These are phyloP conservation scores for Agonopterix heracliana DNA, from an alignment of 2,888 invertebrate species.

Conservation along the genomic window DNA sequence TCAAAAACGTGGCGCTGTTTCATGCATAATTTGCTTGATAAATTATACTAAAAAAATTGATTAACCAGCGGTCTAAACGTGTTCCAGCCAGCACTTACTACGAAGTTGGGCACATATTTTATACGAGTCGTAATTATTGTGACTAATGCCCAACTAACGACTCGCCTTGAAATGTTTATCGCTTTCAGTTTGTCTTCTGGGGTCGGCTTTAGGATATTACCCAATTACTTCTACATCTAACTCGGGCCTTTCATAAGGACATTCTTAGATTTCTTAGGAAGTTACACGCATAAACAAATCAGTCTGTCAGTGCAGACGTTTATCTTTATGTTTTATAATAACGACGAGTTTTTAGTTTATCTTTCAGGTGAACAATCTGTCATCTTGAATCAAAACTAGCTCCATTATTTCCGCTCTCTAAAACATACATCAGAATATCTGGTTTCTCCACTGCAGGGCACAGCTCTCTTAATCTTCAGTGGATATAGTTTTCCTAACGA, in stretches of 20 bases:
- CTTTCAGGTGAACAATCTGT: no score
- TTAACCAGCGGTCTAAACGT: not conserved
- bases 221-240: slow-evolving; percentile 25
- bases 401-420: no score
- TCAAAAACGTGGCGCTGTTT: no score
- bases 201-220: slow-evolving; percentile 32
- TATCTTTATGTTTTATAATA: no score
- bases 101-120: slow-evolving; percentile 13
- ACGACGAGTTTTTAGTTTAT: no score
- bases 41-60: not conserved
- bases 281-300: not conserved
- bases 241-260: not conserved
- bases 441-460: no score
- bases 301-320: no score
- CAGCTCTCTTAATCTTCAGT: no score
- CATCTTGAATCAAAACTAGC: no score
- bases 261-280: not conserved
- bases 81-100: not conserved
- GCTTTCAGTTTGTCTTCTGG: slow-evolving; percentile 23
- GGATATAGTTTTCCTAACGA: no score
- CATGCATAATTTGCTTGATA: not conserved
- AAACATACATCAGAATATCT: no score
- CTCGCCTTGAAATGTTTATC: slow-evolving; percentile 41
- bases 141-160: slow-evolving; percentile 39
- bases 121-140: slow-evolving; percentile 35